A percentile compares a stretch with the other conserved stretches of the same genome.
Evolutionary conservation across 2,888 invertebrate species (phyloP).

Genomic region (Tenthredo livida): DNA sequence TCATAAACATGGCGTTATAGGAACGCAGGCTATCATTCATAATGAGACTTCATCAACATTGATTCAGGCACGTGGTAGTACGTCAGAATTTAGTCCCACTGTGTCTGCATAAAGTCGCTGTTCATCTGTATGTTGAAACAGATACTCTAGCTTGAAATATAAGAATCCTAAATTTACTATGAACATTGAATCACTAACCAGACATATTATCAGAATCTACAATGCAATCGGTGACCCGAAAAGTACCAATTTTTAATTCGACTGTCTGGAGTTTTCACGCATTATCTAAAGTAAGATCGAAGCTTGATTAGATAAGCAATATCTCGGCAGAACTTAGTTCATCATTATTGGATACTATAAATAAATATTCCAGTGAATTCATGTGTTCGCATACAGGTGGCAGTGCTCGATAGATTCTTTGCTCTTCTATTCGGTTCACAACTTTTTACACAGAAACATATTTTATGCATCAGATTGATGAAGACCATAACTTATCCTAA

Average conservation of each 20-base stretch:
- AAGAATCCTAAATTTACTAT: background rate
- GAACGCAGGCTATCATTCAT: background rate
- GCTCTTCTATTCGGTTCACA: background rate
- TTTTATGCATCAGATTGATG: background rate
- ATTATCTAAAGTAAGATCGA: background rate
- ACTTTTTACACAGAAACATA: background rate
- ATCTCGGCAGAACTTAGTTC: background rate
- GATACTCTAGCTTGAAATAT: background rate
- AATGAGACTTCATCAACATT: background rate
- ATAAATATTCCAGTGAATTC: background rate
- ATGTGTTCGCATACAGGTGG: background rate
- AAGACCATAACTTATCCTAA: background rate
- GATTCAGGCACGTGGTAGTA: background rate
- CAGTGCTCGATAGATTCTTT: background rate
- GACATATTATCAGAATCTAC: constrained; percentile 18
- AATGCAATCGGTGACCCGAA: background rate
- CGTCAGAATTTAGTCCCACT: background rate
- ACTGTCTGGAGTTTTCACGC: background rate
- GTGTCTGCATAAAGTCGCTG: background rate
- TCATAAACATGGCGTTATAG: background rate
- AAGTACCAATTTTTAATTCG: background rate
- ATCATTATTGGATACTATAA: background rate
- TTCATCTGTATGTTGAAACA: background rate
- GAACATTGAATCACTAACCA: constrained; percentile 7
- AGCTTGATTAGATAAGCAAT: constrained; percentile 37